A percentile compares a stretch with the other conserved stretches of the same genome.
Evolutionary conservation across 2,113 vertebrate genomes (phyloP).

Genomic region (Pao palembangensis): DNA sequence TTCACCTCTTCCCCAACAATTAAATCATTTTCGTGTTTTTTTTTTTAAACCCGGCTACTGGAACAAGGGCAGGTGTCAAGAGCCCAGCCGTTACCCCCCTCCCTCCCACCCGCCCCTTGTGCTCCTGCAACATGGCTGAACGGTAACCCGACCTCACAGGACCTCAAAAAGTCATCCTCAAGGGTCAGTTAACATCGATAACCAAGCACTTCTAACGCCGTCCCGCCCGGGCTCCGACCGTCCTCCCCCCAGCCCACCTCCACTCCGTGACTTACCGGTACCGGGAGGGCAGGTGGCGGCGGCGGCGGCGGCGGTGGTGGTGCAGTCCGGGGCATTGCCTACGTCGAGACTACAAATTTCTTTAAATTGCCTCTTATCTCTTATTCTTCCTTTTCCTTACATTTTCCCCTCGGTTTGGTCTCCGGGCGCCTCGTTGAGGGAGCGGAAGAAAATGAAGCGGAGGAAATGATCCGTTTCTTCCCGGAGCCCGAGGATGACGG

Average conservation of each 20-base stretch:
- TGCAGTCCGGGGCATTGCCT: constrained; percentile 65
- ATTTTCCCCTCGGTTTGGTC: neutral
- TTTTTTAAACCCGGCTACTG: neutral
- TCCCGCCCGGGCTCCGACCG: constrained; percentile 20
- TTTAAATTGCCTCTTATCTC: constrained; percentile 6
- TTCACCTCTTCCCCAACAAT: neutral
- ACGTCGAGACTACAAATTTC: constrained; percentile 46
- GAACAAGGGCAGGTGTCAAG: constrained; percentile 66
- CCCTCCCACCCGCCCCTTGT: neutral
- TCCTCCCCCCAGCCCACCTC: neutral
- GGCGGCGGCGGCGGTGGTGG: constrained; percentile 43
- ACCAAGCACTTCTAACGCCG: constrained; percentile 2
- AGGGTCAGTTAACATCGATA: constrained; percentile 51
- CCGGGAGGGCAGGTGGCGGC: constrained; percentile 50
- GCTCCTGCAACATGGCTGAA: constrained; percentile 62
- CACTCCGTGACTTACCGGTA: constrained; percentile 62
- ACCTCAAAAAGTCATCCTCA: constrained; percentile 62
- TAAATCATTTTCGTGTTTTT: neutral
- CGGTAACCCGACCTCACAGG: constrained; percentile 67
- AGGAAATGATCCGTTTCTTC: constrained; percentile 33
- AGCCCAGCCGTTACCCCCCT: constrained; percentile 32
- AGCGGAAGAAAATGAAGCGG: neutral
- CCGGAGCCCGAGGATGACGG: constrained; percentile 61
- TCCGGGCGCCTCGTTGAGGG: neutral
- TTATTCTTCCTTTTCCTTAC: neutral